Conservation (phyloP, 2,113 vertebrate species). For the Microcebus lehilahytsara region DNA sequence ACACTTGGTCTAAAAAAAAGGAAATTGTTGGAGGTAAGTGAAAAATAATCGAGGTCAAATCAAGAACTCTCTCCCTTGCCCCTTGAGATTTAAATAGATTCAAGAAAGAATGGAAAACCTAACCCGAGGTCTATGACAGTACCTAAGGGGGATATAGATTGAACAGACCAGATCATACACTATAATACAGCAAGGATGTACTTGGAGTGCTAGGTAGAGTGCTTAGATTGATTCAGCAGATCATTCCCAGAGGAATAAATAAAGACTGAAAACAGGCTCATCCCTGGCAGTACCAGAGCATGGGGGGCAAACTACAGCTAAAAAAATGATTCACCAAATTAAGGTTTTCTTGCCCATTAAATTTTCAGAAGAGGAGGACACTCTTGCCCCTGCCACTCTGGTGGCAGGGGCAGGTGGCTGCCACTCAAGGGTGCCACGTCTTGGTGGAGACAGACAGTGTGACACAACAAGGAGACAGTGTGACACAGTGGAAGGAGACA, state of each 20-base stretch:
- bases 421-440: rapidly evolving
- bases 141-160: background rate
- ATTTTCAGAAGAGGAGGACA: background rate
- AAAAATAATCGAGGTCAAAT: background rate
- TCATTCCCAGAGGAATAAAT: background rate
- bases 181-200: background rate
- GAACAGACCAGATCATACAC: background rate
- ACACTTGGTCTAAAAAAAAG: background rate
- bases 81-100: background rate
- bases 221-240: background rate
- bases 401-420: background rate
- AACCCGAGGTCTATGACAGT: background rate
- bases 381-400: too few relatives aligned
- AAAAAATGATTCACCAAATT: background rate
- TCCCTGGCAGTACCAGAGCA: background rate
- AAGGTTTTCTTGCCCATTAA: background rate
- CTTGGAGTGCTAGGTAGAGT: background rate
- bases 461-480: too few relatives aligned
- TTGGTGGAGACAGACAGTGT: background rate
- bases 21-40: background rate
- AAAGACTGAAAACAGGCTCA: background rate
- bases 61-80: background rate
- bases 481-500: too few relatives aligned
- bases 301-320: background rate
- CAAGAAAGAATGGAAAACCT: background rate